Conservation (phyloP, 2,888 invertebrate species). For the Amphimallon solstitiale region DNA sequence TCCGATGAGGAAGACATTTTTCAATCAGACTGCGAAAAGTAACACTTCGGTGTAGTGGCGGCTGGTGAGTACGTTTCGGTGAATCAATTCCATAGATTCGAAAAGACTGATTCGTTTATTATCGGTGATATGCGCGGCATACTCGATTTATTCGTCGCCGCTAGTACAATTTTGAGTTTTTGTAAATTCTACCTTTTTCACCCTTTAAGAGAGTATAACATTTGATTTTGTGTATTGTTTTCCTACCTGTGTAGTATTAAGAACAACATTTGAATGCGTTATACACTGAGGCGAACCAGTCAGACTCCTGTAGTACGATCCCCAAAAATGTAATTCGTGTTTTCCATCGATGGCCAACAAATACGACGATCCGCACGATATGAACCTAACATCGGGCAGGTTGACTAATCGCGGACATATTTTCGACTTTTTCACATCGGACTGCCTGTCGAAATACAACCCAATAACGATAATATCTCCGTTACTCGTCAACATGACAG, state of each 20-base stretch:
- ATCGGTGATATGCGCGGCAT: too few relatives aligned
- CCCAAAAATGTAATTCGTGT: conserved; percentile 78
- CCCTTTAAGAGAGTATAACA: too few relatives aligned
- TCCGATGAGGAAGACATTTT: background rate
- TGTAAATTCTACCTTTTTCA: too few relatives aligned
- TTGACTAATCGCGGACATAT: conserved; percentile 40
- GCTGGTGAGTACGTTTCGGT: too few relatives aligned
- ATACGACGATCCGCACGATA: conserved; percentile 70
- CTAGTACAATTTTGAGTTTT: too few relatives aligned
- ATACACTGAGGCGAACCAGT: conserved; percentile 54
- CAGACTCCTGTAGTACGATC: conserved; percentile 65
- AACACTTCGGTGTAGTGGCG: too few relatives aligned
- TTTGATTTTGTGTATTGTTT: background rate
- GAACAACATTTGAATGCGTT: conserved; percentile 44
- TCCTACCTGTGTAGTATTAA: conserved; percentile 32
- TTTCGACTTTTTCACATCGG: conserved; percentile 63
- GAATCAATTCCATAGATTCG: too few relatives aligned
- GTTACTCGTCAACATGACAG: conserved; percentile 71
- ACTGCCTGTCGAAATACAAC: conserved; percentile 71
- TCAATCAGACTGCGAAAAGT: too few relatives aligned
- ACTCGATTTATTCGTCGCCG: too few relatives aligned
- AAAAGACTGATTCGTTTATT: too few relatives aligned
- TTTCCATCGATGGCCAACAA: conserved; percentile 73
- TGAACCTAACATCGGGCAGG: conserved; percentile 35
- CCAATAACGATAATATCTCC: conserved; percentile 75